Conservation (phyloP, 2,888 invertebrate genomes). For the Blastobasis adustella region DNA sequence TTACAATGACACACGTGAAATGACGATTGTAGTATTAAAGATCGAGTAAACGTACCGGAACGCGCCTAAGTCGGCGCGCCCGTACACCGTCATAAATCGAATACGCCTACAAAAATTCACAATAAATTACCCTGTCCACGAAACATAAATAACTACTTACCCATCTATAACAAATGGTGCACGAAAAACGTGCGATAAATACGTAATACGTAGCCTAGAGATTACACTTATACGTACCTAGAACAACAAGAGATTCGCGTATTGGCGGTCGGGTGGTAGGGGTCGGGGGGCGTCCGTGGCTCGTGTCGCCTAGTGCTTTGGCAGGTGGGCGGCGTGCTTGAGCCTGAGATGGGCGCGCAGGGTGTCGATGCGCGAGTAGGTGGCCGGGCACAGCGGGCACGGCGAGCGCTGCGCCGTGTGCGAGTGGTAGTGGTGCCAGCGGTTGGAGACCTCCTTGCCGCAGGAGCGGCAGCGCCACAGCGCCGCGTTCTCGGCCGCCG, state of each 20-base stretch:
- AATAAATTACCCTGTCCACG: conserved; percentile 65
- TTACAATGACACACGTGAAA: too few relatives aligned
- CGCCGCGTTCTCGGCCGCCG: conserved; percentile 80
- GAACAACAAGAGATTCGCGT: conserved; percentile 12
- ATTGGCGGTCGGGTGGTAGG: conserved; percentile 15
- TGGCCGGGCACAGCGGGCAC: conserved; percentile 90
- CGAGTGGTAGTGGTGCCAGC: conserved; percentile 92
- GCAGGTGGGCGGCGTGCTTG: conserved; percentile 78
- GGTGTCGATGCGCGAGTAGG: conserved; percentile 91
- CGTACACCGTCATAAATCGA: background rate
- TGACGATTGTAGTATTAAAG: too few relatives aligned
- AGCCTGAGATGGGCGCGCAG: conserved; percentile 86
- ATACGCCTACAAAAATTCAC: conserved; percentile 15
- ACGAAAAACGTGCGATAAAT: conserved; percentile 52
- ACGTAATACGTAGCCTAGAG: conserved; percentile 13
- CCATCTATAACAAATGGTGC: conserved; percentile 38
- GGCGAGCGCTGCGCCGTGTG: conserved; percentile 86
- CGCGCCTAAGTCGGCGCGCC: too few relatives aligned
- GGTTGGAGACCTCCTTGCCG: conserved; percentile 90
- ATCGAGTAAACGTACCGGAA: too few relatives aligned
- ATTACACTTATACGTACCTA: background rate
- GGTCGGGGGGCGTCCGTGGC: conserved; percentile 10
- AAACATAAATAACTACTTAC: conserved; percentile 49
- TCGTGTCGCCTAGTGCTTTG: conserved; percentile 50
- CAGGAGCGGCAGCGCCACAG: conserved; percentile 88